A percentile compares a stretch with the other conserved stretches of the same genome.
phyloP scores from a whole-genome alignment of 2,113 vertebrate species.

The Fulmarus glacialis region DNA sequence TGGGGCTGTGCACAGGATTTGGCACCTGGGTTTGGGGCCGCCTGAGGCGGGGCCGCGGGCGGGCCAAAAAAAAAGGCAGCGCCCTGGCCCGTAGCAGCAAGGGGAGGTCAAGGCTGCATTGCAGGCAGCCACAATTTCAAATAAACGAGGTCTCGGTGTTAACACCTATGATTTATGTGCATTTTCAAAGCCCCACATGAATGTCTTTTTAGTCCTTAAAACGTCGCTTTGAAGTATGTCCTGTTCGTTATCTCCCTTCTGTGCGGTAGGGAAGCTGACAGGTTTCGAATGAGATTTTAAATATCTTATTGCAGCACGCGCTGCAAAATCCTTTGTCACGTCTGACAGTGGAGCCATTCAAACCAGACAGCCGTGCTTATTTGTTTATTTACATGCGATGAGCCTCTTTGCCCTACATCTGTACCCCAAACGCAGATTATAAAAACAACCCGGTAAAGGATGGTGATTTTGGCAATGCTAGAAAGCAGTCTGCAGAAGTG shows the following conservation, averaged over 20 bases:
- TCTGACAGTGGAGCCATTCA: background rate
- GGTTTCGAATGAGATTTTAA: constrained; percentile 3
- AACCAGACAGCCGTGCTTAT: background rate
- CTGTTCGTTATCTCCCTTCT: background rate
- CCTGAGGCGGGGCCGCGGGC: accelerated
- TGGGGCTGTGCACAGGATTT: accelerated
- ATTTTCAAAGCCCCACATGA: background rate
- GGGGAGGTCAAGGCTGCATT: background rate
- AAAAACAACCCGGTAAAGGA: background rate
- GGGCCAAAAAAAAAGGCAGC: too few species aligned
- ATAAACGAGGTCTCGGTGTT: background rate
- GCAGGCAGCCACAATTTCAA: background rate
- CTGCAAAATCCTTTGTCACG: background rate
- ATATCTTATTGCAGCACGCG: background rate
- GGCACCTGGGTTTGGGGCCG: background rate
- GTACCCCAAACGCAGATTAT: background rate
- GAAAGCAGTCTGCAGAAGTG: background rate
- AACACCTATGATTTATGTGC: background rate
- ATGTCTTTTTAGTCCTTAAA: background rate
- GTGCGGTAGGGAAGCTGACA: background rate
- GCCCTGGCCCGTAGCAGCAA: background rate
- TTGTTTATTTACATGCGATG: background rate
- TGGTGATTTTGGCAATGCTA: background rate
- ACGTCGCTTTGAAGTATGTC: background rate
- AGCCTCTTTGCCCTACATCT: background rate